A percentile compares a stretch with the other conserved stretches of the same genome.
Conservation (phyloP, 2,113 vertebrate species). For the Vicugna pacos region DNA sequence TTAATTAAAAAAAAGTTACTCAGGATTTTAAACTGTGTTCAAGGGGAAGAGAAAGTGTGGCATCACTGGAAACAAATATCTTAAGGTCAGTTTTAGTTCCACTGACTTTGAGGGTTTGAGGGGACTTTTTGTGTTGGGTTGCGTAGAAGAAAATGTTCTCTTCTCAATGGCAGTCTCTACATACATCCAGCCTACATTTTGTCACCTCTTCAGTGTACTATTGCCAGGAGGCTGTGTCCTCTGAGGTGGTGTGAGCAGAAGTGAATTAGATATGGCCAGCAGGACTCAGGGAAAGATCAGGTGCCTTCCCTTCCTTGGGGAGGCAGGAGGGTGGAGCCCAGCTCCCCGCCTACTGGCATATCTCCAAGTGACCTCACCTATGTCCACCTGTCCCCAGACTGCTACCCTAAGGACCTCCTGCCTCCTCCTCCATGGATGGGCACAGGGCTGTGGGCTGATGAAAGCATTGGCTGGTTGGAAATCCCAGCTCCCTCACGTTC, state of each 20-base stretch:
- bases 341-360: not conserved
- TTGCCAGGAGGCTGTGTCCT: not conserved
- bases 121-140: not conserved
- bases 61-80: not conserved
- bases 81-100: not conserved
- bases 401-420: not conserved
- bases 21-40: not conserved
- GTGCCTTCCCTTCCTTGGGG: too few relatives aligned
- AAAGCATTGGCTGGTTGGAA: not conserved
- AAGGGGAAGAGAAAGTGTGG: not conserved
- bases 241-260: not conserved
- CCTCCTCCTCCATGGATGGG: not conserved
- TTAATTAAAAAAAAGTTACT: not conserved
- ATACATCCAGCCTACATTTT: not conserved
- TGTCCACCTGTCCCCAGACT: not conserved
- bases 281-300: not conserved
- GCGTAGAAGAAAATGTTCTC: not conserved
- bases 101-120: not conserved
- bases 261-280: rapidly evolving
- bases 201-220: not conserved
- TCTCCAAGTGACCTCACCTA: not conserved
- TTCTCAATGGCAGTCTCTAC: not conserved
- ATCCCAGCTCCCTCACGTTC: rapidly evolving
- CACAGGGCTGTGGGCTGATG: not conserved
- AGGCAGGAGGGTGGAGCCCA: not conserved